phyloP scores from a whole-genome alignment of 1,140 invertebrate genomes.

The Papilio xuthus region DNA sequence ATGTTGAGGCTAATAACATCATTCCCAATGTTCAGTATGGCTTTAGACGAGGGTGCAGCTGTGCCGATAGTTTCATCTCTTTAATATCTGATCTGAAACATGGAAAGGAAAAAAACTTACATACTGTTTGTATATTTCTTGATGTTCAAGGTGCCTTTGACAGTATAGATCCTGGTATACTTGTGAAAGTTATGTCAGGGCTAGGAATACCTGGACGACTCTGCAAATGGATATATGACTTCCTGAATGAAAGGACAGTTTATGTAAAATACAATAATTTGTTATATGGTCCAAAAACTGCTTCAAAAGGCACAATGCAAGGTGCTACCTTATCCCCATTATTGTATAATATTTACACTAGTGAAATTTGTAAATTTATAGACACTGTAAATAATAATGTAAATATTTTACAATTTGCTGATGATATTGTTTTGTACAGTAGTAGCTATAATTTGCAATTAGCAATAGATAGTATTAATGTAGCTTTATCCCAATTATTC shows the following conservation, averaged over 20 bases:
- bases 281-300: conserved; percentile 45
- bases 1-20: conserved; percentile 39
- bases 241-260: conserved; percentile 42
- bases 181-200: conserved; percentile 37
- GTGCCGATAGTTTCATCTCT: conserved; percentile 40
- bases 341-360: conserved; percentile 49
- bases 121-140: conserved; percentile 44
- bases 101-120: conserved; percentile 34
- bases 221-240: conserved; percentile 41
- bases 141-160: conserved; percentile 49
- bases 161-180: conserved; percentile 40
- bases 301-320: conserved; percentile 49
- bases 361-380: conserved; percentile 42
- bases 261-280: conserved; percentile 51
- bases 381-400: conserved; percentile 30
- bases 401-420: conserved; percentile 48
- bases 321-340: conserved; percentile 48
- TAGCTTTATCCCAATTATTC: conserved; percentile 32
- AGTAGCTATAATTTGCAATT: conserved; percentile 30
- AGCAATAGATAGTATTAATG: conserved; percentile 26
- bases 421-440: conserved; percentile 46
- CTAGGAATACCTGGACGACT: conserved; percentile 39
- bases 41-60: conserved; percentile 36
- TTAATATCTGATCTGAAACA: conserved; percentile 44
- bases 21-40: conserved; percentile 40